These are phyloP conservation scores for Chaetura pelagica DNA, from an alignment of 2,113 vertebrate species.

Conservation along the genomic window DNA sequence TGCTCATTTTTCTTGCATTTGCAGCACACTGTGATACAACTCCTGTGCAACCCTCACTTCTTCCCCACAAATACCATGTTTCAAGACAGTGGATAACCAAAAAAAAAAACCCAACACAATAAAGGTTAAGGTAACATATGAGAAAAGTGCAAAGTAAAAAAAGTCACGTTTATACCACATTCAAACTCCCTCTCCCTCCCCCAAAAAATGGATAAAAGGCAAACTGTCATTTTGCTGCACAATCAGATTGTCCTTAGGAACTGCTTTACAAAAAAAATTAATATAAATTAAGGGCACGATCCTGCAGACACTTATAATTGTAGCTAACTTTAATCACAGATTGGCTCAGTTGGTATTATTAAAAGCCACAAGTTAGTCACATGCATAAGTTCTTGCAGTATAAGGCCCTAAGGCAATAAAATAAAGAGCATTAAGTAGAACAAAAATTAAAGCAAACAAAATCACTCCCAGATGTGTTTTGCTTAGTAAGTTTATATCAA, in stretches of 20 bases:
- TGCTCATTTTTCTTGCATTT: conserved; percentile 31
- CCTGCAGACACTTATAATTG: conserved; percentile 32
- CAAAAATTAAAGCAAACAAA: conserved; percentile 75
- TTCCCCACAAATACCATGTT: conserved; percentile 57
- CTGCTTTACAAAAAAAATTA: conserved; percentile 66
- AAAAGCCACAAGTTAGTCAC: conserved; percentile 59
- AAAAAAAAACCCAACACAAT: conserved; percentile 11
- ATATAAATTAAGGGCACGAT: conserved; percentile 65
- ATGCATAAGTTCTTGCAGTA: conserved; percentile 46
- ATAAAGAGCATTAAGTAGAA: conserved; percentile 75
- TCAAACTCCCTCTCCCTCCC: conserved; percentile 1
- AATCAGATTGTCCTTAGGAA: conserved; percentile 74
- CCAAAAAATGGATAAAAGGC: conserved; percentile 47
- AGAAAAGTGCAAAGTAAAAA: conserved; percentile 78
- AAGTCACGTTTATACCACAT: conserved; percentile 58
- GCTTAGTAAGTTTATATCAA: conserved; percentile 72
- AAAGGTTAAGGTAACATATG: conserved; percentile 61
- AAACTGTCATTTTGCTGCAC: conserved; percentile 66
- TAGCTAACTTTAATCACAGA: background rate
- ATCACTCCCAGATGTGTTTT: conserved; percentile 64
- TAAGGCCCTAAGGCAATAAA: conserved; percentile 68
- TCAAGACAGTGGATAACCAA: conserved; percentile 56
- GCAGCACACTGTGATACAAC: conserved; percentile 36
- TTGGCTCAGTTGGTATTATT: conserved; percentile 32
- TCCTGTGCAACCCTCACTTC: conserved; percentile 37